Base-by-base conservation (phyloP, 2,888 invertebrate species). In the Osedax fenrisi region DNA sequence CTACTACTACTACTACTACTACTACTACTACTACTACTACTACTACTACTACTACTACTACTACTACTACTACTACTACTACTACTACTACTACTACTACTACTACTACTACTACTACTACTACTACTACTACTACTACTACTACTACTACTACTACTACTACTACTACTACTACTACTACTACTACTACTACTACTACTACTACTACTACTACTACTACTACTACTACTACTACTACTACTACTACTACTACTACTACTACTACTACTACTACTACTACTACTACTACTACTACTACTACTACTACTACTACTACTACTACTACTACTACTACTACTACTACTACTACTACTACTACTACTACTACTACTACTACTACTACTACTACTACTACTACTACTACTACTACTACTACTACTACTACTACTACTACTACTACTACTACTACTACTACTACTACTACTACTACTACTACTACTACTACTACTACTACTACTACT, bases 91-190 rank as follows among this genome's bases (percentile, higher is more conserved):
- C 74, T 61, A 69, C 68, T 75, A 75, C 74, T 75, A 62, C 74
- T 76, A 76, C 76, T 75, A 75, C 76, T 75, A 76, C 75, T 72
- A 76, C 75, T 76, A 76, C 76, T 76, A 76, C 76, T 72, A 76
- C 70, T 70, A 70, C 70, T 70, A 3, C 70, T 70, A 70, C 70
- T 70, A 69, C 75, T 75, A 75, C 76, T 76, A 75, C 70, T 70
- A 71, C 75, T 76, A 71, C 76, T 76, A 61, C 76, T 76, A 62
- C 75, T 75, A 76, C 76, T 76, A 75, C 74, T 61, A 71, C 75
- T 76, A 75, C 76, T 75, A 75, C 76, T 75, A 75, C 75, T 70
- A 75, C 75, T 75, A 76, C 76, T 75, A 56, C 76, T 75, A 72
- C 76, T 76, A 72, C 75, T 66, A 71, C 75, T 75, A 75, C 74